Evolutionary conservation across 2,888 invertebrate genomes (phyloP), one percentile per base, ranked within the genome.

Genomic region (Tetheella fluctuosa): DNA sequence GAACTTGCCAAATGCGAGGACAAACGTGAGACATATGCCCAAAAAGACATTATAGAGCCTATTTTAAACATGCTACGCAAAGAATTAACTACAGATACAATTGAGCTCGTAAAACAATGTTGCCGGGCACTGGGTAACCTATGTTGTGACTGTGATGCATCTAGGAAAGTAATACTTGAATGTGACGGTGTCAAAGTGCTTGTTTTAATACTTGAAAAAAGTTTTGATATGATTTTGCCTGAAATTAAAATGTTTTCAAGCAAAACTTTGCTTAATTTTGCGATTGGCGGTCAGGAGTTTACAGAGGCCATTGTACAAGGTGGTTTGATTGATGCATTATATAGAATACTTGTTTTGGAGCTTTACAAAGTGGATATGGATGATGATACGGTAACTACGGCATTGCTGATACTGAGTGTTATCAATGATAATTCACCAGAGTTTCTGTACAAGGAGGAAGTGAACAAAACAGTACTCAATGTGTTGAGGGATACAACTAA

Each of bases 41-140:
- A 94, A 68, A 89, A 89, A 69, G 94, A 94, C 53, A 89, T 96
- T 37, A 94, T 96, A 58, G 86, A 91, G 61, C 93, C 93, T 56
- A 92, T 96, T 67, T 81, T 96, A 59, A 85, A 91, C 59, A 90
- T 95, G 68, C 79, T 96, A 59, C 80, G 83, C 12, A 85, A 75
- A 69, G 88, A 89, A 48, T 64, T 81, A 5, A 80, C 78, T 42
- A 52, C 74, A 20, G 88, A 94, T 13, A 89, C 87, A 63, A 79
- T 94, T 64, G 94, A 95, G 67, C 83, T 95, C 58, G 89, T 95
- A 10, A 95, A 95, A 69, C 97, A 98, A 81, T 94, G 96, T 52
- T 96, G 97, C 71, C 94, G 98, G 75, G 97, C 97, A 3, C 90
- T 98, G 23, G 98, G 97, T 42, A 98, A 98, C 86, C 95, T 98